Conservation (phyloP, 2,888 invertebrate species). For the Lamproptera curius region DNA sequence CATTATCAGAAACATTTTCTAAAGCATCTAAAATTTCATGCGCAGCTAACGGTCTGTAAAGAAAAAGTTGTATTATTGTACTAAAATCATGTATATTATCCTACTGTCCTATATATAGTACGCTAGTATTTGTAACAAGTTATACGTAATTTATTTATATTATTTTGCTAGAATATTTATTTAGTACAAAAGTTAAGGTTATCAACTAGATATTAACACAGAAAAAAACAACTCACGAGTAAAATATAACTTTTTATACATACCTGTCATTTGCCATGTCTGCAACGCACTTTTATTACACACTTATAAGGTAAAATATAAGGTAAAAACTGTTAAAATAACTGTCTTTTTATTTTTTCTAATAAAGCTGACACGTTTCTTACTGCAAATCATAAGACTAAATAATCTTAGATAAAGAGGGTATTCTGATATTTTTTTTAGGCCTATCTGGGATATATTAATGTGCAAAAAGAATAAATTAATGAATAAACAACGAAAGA, state of each 20-base stretch:
- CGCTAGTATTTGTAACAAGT: no score
- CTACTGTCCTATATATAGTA: slow-evolving; percentile 28
- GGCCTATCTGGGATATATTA: neutral
- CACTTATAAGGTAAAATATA: slow-evolving; percentile 26
- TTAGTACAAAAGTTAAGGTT: slow-evolving; percentile 28
- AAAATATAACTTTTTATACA: slow-evolving; percentile 25
- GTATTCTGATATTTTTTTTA: neutral
- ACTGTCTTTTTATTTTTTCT: slow-evolving; percentile 20
- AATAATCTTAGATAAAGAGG: no score
- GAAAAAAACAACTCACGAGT: slow-evolving; percentile 28
- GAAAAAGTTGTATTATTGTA: no score
- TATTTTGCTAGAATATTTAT: slow-evolving; percentile 28
- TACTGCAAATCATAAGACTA: slow-evolving; percentile 9
- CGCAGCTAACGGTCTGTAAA: no score
- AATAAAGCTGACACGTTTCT: slow-evolving; percentile 10
- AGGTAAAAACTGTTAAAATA: slow-evolving; percentile 27
- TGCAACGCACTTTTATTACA: slow-evolving; percentile 29
- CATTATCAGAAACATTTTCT: no score
- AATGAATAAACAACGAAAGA: no score
- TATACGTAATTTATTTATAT: slow-evolving; percentile 28
- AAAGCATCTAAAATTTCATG: no score
- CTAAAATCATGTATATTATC: slow-evolving; percentile 30
- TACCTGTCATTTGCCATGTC: slow-evolving; percentile 27
- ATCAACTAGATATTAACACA: slow-evolving; percentile 27
- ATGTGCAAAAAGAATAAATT: no score